These are phyloP conservation scores for Dryoscopus gambensis DNA, from an alignment of 2,113 vertebrate species.

Conservation along the genomic window DNA sequence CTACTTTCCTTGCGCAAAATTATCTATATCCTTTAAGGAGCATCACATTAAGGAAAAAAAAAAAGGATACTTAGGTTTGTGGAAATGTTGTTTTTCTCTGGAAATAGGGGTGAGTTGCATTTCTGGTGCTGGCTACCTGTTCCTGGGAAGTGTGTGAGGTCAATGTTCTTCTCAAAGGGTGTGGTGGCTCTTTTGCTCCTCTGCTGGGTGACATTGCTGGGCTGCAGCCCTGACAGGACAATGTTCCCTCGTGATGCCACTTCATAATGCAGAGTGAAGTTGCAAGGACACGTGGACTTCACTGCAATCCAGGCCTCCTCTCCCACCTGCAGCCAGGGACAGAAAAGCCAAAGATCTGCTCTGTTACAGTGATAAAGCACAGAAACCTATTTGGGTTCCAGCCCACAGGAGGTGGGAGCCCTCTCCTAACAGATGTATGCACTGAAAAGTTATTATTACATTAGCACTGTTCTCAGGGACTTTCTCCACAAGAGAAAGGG, in stretches of 20 bases:
- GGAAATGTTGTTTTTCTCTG: background rate
- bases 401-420: background rate
- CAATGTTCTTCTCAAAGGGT: conserved; percentile 74
- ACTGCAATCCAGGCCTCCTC: conserved; percentile 81
- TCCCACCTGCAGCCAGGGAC: conserved; percentile 75
- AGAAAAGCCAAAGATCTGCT: background rate
- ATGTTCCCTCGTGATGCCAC: conserved; percentile 88
- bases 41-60: background rate
- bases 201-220: conserved; percentile 70
- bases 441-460: background rate
- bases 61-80: background rate
- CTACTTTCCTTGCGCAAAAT: background rate
- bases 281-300: conserved; percentile 89
- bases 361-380: background rate
- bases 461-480: background rate
- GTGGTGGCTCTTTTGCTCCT: conserved; percentile 72
- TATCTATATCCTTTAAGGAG: background rate
- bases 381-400: background rate
- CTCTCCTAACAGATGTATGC: background rate
- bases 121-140: conserved; percentile 39
- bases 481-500: background rate
- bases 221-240: conserved; percentile 81
- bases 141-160: conserved; percentile 59
- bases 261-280: conserved; percentile 88
- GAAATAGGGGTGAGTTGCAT: background rate